Conservation (phyloP, 2,797 vertebrate species). For the Myotis vivesi region DNA sequence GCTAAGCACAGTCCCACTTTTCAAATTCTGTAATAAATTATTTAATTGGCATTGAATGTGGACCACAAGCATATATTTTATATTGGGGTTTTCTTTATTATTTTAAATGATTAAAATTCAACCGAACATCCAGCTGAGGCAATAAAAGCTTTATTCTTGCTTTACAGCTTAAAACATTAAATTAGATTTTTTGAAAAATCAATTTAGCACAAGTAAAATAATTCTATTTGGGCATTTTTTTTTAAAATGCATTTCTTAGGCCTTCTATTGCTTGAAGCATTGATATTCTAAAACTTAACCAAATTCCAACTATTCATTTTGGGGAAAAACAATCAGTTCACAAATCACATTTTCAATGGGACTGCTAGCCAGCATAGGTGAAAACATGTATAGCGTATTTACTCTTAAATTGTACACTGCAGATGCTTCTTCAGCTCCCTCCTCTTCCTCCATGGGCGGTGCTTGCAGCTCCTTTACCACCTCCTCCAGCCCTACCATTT, state of each 20-base stretch:
- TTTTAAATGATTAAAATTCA: conserved; percentile 83
- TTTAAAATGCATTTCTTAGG: conserved; percentile 75
- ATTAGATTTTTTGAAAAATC: conserved; percentile 72
- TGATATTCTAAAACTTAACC: conserved; percentile 82
- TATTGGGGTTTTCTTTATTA: conserved; percentile 84
- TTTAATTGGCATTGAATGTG: conserved; percentile 87
- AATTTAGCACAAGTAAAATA: conserved; percentile 73
- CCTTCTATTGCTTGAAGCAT: conserved; percentile 80
- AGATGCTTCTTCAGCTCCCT: conserved; percentile 98
- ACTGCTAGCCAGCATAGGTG: conserved; percentile 91
- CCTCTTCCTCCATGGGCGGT: conserved; percentile 98
- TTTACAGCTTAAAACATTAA: conserved; percentile 83
- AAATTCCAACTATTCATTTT: conserved; percentile 86
- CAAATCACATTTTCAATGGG: conserved; percentile 89
- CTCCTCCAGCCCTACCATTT: conserved; percentile 95
- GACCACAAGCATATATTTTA: conserved; percentile 81
- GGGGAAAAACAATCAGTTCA: conserved; percentile 84
- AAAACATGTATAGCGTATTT: conserved; percentile 89
- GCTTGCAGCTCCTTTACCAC: conserved; percentile 98
- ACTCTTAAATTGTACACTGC: conserved; percentile 96
- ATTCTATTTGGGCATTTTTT: conserved; percentile 81
- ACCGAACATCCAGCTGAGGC: conserved; percentile 81
- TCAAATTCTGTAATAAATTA: conserved; percentile 80
- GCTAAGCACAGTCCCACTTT: conserved; percentile 96
- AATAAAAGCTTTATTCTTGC: conserved; percentile 82